Evolutionary conservation across 2,113 vertebrate genomes (phyloP).

Genomic region (Phalacrocorax carbo): DNA sequence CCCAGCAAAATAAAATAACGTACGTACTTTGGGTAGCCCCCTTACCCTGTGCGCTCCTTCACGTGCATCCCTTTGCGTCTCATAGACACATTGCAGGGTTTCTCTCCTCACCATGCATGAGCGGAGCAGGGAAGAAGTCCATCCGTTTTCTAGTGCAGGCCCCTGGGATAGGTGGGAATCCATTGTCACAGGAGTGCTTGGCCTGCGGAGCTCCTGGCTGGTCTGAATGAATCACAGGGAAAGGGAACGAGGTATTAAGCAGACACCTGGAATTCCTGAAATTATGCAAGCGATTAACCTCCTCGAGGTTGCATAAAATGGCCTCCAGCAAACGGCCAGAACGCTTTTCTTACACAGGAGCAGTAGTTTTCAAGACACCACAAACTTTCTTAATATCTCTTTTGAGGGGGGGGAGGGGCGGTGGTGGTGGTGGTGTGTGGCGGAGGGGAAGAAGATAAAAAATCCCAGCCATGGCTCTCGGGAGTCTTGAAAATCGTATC

Average conservation of each 20-base stretch:
- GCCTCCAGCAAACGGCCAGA: slow-evolving; percentile 42
- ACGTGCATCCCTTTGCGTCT: not conserved
- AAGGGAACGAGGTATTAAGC: not conserved
- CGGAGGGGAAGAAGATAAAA: not conserved
- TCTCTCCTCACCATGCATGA: not conserved
- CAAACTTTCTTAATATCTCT: slow-evolving; percentile 31
- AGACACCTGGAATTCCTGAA: slow-evolving; percentile 30
- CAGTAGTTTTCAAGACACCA: not conserved
- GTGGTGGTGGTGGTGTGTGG: too few species aligned
- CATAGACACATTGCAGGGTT: not conserved
- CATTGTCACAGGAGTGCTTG: not conserved
- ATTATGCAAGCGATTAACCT: slow-evolving; percentile 27
- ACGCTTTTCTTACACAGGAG: not conserved
- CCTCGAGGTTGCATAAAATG: slow-evolving; percentile 51
- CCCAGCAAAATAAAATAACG: not conserved
- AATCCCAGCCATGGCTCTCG: not conserved
- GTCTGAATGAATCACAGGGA: not conserved
- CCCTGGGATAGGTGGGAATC: not conserved
- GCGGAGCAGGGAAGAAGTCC: not conserved
- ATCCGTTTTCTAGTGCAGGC: not conserved
- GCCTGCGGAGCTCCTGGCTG: not conserved
- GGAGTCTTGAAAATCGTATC: slow-evolving; percentile 49
- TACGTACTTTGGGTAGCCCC: not conserved
- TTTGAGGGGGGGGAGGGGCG: not conserved
- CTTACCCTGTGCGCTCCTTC: not conserved